Base-by-base conservation (phyloP, 2,888 invertebrate species). In the Lamproptera curius region DNA sequence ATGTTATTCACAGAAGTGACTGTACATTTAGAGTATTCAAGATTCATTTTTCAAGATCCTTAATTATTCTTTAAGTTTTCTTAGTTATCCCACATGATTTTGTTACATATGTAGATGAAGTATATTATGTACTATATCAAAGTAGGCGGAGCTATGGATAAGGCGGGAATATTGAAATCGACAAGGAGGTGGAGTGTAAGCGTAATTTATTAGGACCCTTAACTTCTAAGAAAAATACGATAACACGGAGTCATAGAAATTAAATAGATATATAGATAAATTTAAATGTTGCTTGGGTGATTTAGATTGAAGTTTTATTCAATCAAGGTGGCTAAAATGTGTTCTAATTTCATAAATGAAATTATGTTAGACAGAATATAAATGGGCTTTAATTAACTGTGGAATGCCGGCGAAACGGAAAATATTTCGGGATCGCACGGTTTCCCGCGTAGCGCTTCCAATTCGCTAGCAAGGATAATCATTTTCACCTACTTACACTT, bases 91-190 rank as follows among this genome's bases (percentile, higher is more conserved):
- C 15, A 42, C 20, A 35, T 75, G 73, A 66, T 63, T 62, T 53
- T 57, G 65, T 69, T 67, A 35, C 51, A 40, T 51, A 50, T 76
- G 76, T 65, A 76, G 73, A 70, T 70, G 67, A 61, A 70, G 72
- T 76, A 76, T 75, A 84, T 73, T 83, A 86, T 84, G 76, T 86
- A 85, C 79, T 73, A 75, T 72, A 66, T 66, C 66, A 66, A 65
- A 63, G 84, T 78, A 84, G 86, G 85, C 84, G 86, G 80, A 75
- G 86, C 84, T 67, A 74, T 69, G 67, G 70, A 72, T 67, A 77
- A 86, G 86, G 86, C 86, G 86, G 86, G 83, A 77, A 83, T 84
- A 78, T 82, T 82, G 73, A 72, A 76, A 79, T 83, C 77, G 81
- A 83, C 80, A 81, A 81, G 82, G 81, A 85, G 85, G 83, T 75